These are phyloP conservation scores for Apis florea DNA, from an alignment of 1,140 invertebrate genomes.

Conservation along the genomic window DNA sequence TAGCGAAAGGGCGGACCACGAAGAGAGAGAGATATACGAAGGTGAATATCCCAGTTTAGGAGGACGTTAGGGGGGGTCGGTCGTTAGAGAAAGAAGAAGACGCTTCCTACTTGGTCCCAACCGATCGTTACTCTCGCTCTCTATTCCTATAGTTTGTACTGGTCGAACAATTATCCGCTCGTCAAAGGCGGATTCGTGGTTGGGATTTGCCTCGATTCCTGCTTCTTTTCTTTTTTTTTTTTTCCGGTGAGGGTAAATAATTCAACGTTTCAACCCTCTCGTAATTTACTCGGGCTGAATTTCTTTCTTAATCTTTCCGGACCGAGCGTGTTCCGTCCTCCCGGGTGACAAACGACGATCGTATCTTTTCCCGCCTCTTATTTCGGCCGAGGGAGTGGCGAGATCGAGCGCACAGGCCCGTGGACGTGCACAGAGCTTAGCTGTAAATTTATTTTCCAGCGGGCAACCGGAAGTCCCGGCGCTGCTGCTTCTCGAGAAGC, in stretches of 20 bases:
- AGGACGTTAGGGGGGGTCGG: slow-evolving; percentile 61
- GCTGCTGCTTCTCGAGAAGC: slow-evolving; percentile 44
- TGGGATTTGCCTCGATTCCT: no score
- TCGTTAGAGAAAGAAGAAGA: slow-evolving; percentile 60
- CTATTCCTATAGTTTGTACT: no score
- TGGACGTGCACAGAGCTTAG: slow-evolving; percentile 58
- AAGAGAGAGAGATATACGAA: slow-evolving; percentile 48
- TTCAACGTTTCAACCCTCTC: not conserved
- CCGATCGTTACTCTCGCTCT: not conserved
- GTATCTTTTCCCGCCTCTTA: slow-evolving; percentile 45
- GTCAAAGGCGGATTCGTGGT: not conserved
- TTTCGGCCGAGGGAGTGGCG: slow-evolving; percentile 21
- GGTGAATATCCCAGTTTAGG: slow-evolving; percentile 63
- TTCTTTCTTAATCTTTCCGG: slow-evolving; percentile 37
- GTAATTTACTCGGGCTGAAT: slow-evolving; percentile 45
- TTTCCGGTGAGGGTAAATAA: not conserved
- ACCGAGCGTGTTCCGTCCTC: not conserved
- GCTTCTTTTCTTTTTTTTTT: not conserved
- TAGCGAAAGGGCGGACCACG: slow-evolving; percentile 38
- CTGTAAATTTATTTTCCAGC: slow-evolving; percentile 75
- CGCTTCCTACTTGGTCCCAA: slow-evolving; percentile 24
- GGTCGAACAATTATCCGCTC: slow-evolving; percentile 20
- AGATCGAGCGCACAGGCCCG: slow-evolving; percentile 30
- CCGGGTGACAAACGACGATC: slow-evolving; percentile 65
- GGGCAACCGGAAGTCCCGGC: slow-evolving; percentile 63